Percentiles rank a stretch among this genome's conserved stretches.
Evolutionary conservation across 1,140 invertebrate genomes (phyloP).

Genomic region (Pogonomyrmex californicus): DNA sequence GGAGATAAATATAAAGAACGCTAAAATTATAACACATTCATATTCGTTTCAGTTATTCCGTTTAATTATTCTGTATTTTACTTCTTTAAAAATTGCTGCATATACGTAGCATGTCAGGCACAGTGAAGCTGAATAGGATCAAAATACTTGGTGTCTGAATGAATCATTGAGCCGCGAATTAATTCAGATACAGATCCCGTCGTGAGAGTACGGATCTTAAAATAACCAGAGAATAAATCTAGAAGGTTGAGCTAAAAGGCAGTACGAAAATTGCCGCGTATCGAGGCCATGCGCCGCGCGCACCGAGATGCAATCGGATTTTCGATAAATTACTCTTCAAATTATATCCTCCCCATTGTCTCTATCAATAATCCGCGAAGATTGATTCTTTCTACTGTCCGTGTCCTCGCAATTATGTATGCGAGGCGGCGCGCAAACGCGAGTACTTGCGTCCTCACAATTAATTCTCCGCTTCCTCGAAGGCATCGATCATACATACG

Average conservation of each 20-base stretch:
- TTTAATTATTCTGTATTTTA: neutral
- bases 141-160: conserved; percentile 24
- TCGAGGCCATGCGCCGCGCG: conserved; percentile 31
- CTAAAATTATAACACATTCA: neutral
- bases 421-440: conserved; percentile 52
- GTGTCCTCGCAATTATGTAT: conserved; percentile 49
- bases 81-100: neutral
- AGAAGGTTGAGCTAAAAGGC: conserved; percentile 47
- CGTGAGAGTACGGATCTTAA: conserved; percentile 7
- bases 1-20: neutral
- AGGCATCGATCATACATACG: conserved; percentile 81
- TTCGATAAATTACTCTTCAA: conserved; percentile 60
- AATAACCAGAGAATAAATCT: conserved; percentile 49
- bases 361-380: conserved; percentile 67
- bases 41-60: neutral
- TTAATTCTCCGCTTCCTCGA: conserved; percentile 83
- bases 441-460: conserved; percentile 76
- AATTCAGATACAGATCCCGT: conserved; percentile 52
- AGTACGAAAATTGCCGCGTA: conserved; percentile 46
- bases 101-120: no score
- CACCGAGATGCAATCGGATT: conserved; percentile 55
- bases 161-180: conserved; percentile 41
- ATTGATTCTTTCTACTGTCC: conserved; percentile 59
- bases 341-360: conserved; percentile 63
- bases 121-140: neutral